phyloP scores from a whole-genome alignment of 2,888 invertebrate genomes.

The Drosophila infuscata region DNA sequence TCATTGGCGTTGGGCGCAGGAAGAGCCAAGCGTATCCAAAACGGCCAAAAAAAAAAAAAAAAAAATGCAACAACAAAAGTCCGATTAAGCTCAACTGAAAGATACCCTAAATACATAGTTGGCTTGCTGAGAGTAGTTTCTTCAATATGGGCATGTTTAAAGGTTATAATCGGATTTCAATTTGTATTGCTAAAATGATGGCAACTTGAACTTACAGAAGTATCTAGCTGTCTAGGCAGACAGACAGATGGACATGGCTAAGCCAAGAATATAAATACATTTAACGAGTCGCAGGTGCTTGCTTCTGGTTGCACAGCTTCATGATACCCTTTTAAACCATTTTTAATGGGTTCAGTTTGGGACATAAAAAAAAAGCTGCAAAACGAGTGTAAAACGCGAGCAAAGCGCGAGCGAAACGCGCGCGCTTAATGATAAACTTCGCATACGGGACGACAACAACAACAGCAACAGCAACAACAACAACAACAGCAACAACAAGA shows the following conservation, averaged over 20 bases:
- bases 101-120: neutral
- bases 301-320: neutral
- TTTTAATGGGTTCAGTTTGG: conserved; percentile 1
- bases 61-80: neutral
- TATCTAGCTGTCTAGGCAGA: neutral
- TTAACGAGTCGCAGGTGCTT: neutral
- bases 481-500: conserved; percentile 29
- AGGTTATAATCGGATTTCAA: neutral
- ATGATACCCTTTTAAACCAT: neutral
- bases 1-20: conserved; percentile 45
- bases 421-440: conserved; percentile 56
- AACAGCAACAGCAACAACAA: conserved; percentile 22
- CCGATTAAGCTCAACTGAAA: neutral
- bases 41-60: neutral
- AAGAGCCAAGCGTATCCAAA: conserved; percentile 41
- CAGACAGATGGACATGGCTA: neutral
- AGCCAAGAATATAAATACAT: neutral
- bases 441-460: conserved; percentile 30
- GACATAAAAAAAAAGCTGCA: neutral
- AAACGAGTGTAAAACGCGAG: conserved; percentile 35
- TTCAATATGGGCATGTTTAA: neutral
- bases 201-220: neutral
- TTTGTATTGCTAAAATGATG: neutral
- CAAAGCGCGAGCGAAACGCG: conserved; percentile 41
- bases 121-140: neutral